phyloP scores from a whole-genome alignment of 2,888 invertebrate species.

The Julus scanicus region DNA sequence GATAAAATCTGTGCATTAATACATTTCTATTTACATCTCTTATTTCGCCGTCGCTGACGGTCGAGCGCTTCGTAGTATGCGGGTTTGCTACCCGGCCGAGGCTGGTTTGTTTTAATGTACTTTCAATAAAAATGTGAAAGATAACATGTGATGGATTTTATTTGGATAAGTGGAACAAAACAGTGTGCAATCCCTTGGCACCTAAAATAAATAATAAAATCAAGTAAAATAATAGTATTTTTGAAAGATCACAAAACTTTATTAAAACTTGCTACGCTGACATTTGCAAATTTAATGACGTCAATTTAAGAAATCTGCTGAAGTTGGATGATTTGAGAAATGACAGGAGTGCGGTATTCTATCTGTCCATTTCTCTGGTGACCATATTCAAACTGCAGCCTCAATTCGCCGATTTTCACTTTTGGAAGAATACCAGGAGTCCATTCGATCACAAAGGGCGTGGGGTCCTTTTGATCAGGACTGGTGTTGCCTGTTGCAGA shows the following conservation, averaged over 20 bases:
- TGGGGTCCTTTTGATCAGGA: conserved; percentile 72
- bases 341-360: conserved; percentile 49
- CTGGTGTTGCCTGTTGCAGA: conserved; percentile 68
- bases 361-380: conserved; percentile 71
- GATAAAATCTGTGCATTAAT: too few relatives aligned
- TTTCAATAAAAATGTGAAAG: too few relatives aligned
- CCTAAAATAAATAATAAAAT: too few relatives aligned
- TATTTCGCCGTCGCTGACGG: too few relatives aligned
- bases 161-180: too few relatives aligned
- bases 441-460: conserved; percentile 80
- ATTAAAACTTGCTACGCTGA: not conserved
- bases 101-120: too few relatives aligned
- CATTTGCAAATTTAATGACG: not conserved
- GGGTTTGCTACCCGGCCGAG: too few relatives aligned
- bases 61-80: too few relatives aligned
- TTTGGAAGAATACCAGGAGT: conserved; percentile 77
- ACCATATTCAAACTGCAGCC: conserved; percentile 78
- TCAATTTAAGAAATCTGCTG: not conserved
- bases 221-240: too few relatives aligned
- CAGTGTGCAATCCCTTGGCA: too few relatives aligned
- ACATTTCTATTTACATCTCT: too few relatives aligned
- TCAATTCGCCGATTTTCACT: conserved; percentile 78
- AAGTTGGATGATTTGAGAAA: conserved; percentile 37
- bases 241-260: not conserved
- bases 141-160: too few relatives aligned